phyloP scores from a whole-genome alignment of 2,113 vertebrate genomes.

The Leptodactylus fuscus region DNA sequence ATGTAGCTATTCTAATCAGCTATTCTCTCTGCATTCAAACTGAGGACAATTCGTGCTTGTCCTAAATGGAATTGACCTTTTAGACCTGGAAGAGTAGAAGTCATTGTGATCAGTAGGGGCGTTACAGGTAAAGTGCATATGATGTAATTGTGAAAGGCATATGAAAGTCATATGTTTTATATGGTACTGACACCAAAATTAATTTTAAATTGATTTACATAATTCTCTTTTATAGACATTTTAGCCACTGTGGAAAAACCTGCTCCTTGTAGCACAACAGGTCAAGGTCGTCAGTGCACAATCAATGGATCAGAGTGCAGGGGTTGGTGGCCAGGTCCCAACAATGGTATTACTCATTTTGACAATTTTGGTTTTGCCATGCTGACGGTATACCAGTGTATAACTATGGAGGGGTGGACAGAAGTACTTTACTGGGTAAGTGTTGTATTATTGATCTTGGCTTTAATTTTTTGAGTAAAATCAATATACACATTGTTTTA shows the following conservation, averaged over 20 bases:
- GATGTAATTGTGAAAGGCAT: no score
- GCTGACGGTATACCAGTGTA: slow-evolving; percentile 96
- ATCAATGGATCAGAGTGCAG: slow-evolving; percentile 90
- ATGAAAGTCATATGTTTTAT: background rate
- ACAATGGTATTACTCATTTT: slow-evolving; percentile 95
- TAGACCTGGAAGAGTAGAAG: no score
- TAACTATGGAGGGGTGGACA: slow-evolving; percentile 97
- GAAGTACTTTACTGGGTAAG: slow-evolving; percentile 96
- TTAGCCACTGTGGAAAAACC: slow-evolving; percentile 81
- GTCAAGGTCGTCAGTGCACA: slow-evolving; percentile 86
- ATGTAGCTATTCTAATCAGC: no score
- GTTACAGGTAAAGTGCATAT: no score
- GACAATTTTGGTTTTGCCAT: slow-evolving; percentile 97
- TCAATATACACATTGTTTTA: background rate
- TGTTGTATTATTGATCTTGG: background rate
- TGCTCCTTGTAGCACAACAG: slow-evolving; percentile 87
- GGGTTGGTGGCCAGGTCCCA: slow-evolving; percentile 89
- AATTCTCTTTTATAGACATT: slow-evolving; percentile 76
- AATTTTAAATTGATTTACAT: background rate
- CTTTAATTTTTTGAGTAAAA: background rate
- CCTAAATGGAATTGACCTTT: no score
- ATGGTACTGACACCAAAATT: background rate
- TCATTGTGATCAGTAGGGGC: no score
- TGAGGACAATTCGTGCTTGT: no score
- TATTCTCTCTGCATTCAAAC: no score